Evolutionary conservation across 2,797 vertebrate species (phyloP), one percentile per base, ranked within the genome.

Genomic region (Hirundo rustica): DNA sequence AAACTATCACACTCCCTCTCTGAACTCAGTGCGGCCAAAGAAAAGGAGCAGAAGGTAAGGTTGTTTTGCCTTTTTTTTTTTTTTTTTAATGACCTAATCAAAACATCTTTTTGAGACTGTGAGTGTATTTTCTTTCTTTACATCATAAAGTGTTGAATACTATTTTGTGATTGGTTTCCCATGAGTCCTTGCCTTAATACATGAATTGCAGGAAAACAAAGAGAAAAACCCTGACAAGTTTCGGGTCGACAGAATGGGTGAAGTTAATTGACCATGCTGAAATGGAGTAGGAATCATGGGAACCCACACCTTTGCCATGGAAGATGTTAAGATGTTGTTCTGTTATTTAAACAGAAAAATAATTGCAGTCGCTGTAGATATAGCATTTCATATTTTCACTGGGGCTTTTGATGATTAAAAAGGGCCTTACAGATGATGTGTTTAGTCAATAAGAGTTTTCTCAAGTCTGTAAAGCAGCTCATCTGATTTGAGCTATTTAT

Each of bases 1-100:
- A 99, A 99, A 91, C 98, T 99, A 48, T 98, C 98, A 10, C 96
- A 97, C 79, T 99, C 99, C 73, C 98, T 99, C 40, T 97, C 98
- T 36, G 98, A 99, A 92, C 98, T 98, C 85, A 98, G 97, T 88
- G 96, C 97, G 79, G 90, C 96, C 80, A 98, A 94, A 76, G 67
- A 96, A 54, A 97, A 98, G 74, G 97, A 97, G 84, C 98, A 95
- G 81, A 97, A 97, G 98, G 98, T 98, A 97, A 98, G 96, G 26
- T 78, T 42, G 40, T 51, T 66, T 86, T 78, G 42, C 87, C 91
- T 79, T 51, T 66, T 85, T 78, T 42, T 87, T 60, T 73, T 71
- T 26, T 25, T 42, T 18, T 17, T 14, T 9, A 47, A 79, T 76
- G 19, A 30, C n/a, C 21, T 54, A 22, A 30, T 64, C 26, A 14